Percentiles rank a stretch among this genome's conserved stretches.
Conservation (phyloP, 35 echinoderm and acorn worm genomes). For the Eucidaris tribuloides region DNA sequence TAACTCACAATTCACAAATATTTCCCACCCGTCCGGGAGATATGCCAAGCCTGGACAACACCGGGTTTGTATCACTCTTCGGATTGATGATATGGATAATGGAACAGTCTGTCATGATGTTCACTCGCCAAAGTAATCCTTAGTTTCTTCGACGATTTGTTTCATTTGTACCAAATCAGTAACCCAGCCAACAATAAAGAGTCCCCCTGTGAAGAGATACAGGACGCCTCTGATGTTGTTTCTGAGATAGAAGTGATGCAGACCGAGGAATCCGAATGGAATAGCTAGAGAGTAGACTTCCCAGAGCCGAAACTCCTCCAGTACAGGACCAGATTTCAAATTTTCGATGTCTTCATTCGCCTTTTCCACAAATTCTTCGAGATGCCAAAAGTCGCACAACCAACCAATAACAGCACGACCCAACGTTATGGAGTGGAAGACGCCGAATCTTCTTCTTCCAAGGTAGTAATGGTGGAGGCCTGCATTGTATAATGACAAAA, state of each 20-base stretch:
- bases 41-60: too few relatives aligned
- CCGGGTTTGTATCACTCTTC: too few relatives aligned
- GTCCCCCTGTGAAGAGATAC: conserved; percentile 56
- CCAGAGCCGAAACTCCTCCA: background rate
- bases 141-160: conserved; percentile 44
- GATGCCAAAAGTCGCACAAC: background rate
- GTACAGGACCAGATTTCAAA: too few relatives aligned
- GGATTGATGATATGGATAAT: too few relatives aligned
- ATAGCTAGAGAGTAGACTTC: conserved; percentile 42
- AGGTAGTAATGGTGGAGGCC: conserved; percentile 12
- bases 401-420: background rate
- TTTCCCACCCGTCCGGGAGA: too few relatives aligned
- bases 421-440: background rate
- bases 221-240: conserved; percentile 35
- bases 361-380: background rate
- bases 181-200: conserved; percentile 61
- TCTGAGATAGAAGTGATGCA: conserved; percentile 70
- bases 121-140: too few relatives aligned
- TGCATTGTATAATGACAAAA: too few relatives aligned
- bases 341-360: background rate
- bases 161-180: conserved; percentile 55
- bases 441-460: background rate
- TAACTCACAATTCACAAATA: too few relatives aligned
- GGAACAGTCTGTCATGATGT: too few relatives aligned
- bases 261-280: conserved; percentile 46